Evolutionary conservation across 2,888 invertebrate genomes (phyloP).

Genomic region (Netelia melanura): DNA sequence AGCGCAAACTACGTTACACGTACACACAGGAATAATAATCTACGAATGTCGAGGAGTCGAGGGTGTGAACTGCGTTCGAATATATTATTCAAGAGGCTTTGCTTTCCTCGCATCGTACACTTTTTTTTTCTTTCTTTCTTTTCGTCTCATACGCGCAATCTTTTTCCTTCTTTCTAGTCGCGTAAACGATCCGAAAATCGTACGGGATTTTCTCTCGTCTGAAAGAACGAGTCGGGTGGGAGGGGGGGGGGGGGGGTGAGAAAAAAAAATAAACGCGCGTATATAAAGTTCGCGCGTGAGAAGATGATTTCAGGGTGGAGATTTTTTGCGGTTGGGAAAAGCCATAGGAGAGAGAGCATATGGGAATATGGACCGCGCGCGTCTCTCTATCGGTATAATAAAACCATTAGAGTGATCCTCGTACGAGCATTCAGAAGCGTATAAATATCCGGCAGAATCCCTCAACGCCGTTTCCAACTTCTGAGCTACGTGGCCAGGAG

Average conservation of each 20-base stretch:
- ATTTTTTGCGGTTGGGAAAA: slow-evolving; percentile 62
- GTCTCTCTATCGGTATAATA: slow-evolving; percentile 82
- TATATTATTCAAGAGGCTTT: slow-evolving; percentile 48
- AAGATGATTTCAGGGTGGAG: slow-evolving; percentile 49
- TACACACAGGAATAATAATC: slow-evolving; percentile 41
- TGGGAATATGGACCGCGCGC: slow-evolving; percentile 34
- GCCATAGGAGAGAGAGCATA: slow-evolving; percentile 41
- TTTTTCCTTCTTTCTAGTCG: slow-evolving; percentile 3
- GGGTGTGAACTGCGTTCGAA: slow-evolving; percentile 42
- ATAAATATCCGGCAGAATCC: slow-evolving; percentile 84
- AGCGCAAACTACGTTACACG: not conserved
- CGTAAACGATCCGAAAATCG: slow-evolving; percentile 45
- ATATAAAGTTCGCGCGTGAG: slow-evolving; percentile 24
- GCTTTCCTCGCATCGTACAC: not conserved
- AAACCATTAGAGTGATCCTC: slow-evolving; percentile 85
- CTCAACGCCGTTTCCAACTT: slow-evolving; percentile 83
- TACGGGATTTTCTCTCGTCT: slow-evolving; percentile 7
- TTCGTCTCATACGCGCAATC: not conserved
- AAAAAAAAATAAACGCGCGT: slow-evolving; percentile 26
- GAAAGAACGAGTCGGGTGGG: not conserved
- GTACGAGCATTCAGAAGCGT: slow-evolving; percentile 84
- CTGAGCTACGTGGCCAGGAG: slow-evolving; percentile 76
- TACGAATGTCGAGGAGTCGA: slow-evolving; percentile 23
- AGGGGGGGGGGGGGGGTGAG: not conserved
- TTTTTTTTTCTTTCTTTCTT: not conserved